Conservation (phyloP, 2,797 vertebrate species). For the Halcyon chelicuti region DNA sequence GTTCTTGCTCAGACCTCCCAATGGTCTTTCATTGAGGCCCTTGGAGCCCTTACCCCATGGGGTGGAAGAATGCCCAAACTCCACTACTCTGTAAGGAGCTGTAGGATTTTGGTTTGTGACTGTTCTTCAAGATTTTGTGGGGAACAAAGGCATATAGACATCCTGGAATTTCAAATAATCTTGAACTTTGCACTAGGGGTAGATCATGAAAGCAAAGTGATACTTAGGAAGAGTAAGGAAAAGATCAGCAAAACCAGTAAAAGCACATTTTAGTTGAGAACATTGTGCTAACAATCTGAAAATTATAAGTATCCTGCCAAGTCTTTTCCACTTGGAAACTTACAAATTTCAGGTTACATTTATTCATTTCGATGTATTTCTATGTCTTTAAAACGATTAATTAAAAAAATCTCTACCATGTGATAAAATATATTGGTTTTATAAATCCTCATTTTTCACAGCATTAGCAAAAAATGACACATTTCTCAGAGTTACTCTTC, state of each 20-base stretch:
- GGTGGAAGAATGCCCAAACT: background rate
- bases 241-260: background rate
- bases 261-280: background rate
- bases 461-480: background rate
- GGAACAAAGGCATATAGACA: background rate
- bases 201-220: background rate
- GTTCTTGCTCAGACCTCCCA: fast-evolving
- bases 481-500: background rate
- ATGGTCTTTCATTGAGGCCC: fast-evolving
- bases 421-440: background rate
- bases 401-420: background rate
- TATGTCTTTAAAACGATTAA: background rate
- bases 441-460: background rate
- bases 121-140: background rate
- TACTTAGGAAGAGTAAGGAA: background rate
- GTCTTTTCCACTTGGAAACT: background rate
- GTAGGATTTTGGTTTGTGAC: background rate
- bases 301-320: background rate
- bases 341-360: background rate
- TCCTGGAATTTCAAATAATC: background rate
- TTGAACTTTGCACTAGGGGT: background rate
- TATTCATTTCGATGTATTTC: background rate
- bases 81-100: background rate
- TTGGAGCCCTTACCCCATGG: fast-evolving
- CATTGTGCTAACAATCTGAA: background rate